Conservation (phyloP, 1,140 invertebrate species). For the Rhagoletis zephyria region DNA sequence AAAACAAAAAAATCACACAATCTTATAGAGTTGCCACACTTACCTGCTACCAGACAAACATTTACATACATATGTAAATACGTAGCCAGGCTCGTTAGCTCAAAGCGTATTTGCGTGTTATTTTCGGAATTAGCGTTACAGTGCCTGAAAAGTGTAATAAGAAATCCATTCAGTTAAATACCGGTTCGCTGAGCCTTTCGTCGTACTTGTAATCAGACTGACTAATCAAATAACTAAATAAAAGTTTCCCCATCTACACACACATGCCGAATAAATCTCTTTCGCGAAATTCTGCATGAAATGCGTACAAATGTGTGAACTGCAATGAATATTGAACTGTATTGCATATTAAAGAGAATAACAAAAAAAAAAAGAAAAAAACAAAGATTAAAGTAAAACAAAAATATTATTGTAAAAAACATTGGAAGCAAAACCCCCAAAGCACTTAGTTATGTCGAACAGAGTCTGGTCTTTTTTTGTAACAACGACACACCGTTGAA, state of each 20-base stretch:
- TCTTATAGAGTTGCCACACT: no score
- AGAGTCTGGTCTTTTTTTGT: neutral
- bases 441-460: neutral
- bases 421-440: neutral
- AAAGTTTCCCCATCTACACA: neutral
- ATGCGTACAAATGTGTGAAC: neutral
- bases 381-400: no score
- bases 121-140: neutral
- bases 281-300: no score
- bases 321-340: neutral
- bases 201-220: neutral
- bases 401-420: no score
- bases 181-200: neutral
- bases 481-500: neutral
- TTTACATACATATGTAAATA: neutral
- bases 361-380: neutral
- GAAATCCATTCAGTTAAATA: neutral
- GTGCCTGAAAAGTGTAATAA: conserved; percentile 28
- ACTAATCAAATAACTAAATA: neutral
- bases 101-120: neutral
- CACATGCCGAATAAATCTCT: neutral
- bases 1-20: no score
- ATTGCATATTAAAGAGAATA: neutral
- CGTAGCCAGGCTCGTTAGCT: neutral
- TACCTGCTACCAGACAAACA: no score